A percentile compares a stretch with the other conserved stretches of the same genome.
These are phyloP conservation scores for Cromileptes altivelis DNA, from an alignment of 2,113 vertebrate genomes.

Conservation along the genomic window DNA sequence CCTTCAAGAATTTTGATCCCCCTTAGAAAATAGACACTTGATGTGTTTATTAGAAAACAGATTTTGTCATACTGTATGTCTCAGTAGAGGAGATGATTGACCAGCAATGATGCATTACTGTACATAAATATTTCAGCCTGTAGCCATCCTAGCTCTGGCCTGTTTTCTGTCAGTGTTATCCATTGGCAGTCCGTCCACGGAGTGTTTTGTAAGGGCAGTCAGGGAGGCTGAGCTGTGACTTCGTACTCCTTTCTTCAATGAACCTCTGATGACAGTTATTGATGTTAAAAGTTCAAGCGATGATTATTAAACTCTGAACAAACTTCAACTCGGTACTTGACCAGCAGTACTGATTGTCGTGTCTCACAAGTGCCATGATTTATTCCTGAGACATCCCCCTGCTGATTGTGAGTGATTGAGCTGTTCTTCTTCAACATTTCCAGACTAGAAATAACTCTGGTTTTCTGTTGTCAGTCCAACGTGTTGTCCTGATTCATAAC, in stretches of 20 bases:
- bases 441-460: background rate
- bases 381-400: slow-evolving; percentile 10
- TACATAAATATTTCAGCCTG: background rate
- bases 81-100: background rate
- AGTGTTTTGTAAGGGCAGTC: slow-evolving; percentile 1
- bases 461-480: slow-evolving; percentile 20
- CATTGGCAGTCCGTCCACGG: background rate
- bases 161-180: background rate
- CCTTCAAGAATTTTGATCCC: too few species aligned
- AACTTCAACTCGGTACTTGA: slow-evolving; percentile 2
- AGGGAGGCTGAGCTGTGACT: slow-evolving; percentile 5
- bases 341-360: slow-evolving; percentile 19
- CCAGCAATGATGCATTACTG: background rate
- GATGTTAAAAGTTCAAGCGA: slow-evolving; percentile 34
- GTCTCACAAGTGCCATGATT: background rate
- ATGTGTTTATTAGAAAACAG: too few species aligned
- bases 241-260: background rate
- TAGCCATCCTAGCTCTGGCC: too few species aligned
- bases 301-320: slow-evolving; percentile 11
- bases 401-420: slow-evolving; percentile 53
- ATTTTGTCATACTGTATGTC: too few species aligned
- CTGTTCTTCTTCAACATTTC: slow-evolving; percentile 24
- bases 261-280: slow-evolving; percentile 21
- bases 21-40: too few species aligned
- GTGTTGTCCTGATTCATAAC: slow-evolving; percentile 39